These are phyloP conservation scores for Lamprotornis superbus DNA, from an alignment of 2,113 vertebrate genomes.

Conservation along the genomic window DNA sequence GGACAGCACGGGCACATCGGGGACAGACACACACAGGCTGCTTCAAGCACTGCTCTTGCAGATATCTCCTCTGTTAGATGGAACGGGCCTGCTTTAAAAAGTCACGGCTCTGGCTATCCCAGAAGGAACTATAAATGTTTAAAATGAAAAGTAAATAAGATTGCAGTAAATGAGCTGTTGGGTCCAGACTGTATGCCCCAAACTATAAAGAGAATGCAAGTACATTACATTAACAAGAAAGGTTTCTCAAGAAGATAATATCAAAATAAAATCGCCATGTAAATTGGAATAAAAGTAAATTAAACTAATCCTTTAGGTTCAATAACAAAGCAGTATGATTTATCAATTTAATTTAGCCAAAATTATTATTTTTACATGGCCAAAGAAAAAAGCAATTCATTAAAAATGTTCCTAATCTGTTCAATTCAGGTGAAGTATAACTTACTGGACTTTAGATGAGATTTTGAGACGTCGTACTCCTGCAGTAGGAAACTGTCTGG, in stretches of 20 bases:
- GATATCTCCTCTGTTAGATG: background rate
- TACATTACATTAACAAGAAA: background rate
- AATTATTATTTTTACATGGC: background rate
- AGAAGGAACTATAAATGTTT: background rate
- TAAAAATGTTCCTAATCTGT: background rate
- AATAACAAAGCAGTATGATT: background rate
- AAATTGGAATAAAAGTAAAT: background rate
- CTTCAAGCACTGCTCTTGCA: background rate
- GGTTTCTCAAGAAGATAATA: background rate
- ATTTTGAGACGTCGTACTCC: conserved; percentile 86
- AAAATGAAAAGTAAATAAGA: background rate
- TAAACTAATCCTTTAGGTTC: background rate
- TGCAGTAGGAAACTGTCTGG: conserved; percentile 91
- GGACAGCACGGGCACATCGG: background rate
- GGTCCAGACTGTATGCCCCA: background rate
- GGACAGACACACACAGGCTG: background rate
- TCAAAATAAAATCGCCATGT: background rate
- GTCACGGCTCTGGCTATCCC: background rate
- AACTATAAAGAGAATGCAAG: background rate
- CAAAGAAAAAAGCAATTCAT: background rate
- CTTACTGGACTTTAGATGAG: conserved; percentile 94
- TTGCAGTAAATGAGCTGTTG: background rate
- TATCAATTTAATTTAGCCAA: background rate
- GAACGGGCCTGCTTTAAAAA: background rate
- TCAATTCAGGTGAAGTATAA: conserved; percentile 26